Evolutionary conservation across 2,797 vertebrate species (phyloP).

Genomic region (Saguinus oedipus): DNA sequence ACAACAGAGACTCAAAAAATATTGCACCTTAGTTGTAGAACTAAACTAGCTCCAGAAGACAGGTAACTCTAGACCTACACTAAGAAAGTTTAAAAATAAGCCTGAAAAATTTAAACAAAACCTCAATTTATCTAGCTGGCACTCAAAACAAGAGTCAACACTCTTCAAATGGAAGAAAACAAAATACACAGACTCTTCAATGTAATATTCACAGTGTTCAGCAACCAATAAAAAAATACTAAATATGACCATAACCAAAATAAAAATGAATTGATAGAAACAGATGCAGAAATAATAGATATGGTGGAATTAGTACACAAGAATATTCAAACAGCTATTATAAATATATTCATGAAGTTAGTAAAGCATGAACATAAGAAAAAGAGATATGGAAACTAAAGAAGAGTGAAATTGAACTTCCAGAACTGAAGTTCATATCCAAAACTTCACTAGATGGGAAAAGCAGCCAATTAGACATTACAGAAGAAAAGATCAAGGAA

Average conservation of each 20-base stretch:
- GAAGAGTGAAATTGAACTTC: neutral
- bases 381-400: neutral
- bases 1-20: neutral
- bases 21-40: neutral
- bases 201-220: neutral
- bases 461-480: neutral
- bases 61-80: neutral
- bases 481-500: neutral
- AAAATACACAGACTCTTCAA: neutral
- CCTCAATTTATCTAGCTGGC: neutral
- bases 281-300: neutral
- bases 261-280: neutral
- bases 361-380: neutral
- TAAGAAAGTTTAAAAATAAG: neutral
- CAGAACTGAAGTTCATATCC: neutral
- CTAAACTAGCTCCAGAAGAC: neutral
- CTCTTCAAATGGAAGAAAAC: neutral
- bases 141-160: neutral
- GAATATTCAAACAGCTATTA: neutral
- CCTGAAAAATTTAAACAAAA: neutral
- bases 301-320: neutral
- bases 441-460: neutral
- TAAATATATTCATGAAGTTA: neutral
- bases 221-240: neutral
- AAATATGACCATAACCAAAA: neutral